Conservation (phyloP, 2,888 invertebrate species). For the Alviniconcha strummeri region DNA sequence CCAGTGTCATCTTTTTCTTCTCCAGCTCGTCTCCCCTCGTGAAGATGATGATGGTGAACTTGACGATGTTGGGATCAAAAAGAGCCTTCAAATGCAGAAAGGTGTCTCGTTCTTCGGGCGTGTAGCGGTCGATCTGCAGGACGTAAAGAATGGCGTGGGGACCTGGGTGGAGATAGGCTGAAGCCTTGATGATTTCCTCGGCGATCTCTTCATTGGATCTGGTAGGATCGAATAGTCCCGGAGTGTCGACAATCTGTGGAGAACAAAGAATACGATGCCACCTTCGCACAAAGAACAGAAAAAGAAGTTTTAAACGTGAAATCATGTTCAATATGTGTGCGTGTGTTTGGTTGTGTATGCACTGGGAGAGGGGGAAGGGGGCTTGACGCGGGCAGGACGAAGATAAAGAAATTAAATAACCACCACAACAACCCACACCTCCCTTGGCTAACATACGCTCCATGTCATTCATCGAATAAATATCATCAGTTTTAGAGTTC, state of each 20-base stretch:
- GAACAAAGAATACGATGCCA: not conserved
- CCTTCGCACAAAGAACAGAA: not conserved
- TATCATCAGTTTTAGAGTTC: too few species aligned
- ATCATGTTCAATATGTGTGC: not conserved
- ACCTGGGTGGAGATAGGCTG: not conserved
- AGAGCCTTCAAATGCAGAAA: not conserved
- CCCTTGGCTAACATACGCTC: not conserved
- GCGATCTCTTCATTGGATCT: not conserved
- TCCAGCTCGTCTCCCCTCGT: conserved; percentile 9
- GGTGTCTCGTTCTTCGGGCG: conserved; percentile 6
- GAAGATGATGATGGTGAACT: conserved; percentile 20
- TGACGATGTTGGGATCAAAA: conserved; percentile 5
- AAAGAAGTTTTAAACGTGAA: too few species aligned
- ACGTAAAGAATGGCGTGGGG: conserved; percentile 26
- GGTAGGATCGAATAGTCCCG: conserved; percentile 2
- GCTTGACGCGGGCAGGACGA: not conserved
- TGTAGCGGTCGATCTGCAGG: conserved; percentile 14
- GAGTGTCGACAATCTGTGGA: conserved; percentile 15
- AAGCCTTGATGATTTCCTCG: conserved; percentile 1
- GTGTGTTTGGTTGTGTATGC: not conserved
- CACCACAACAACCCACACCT: not conserved
- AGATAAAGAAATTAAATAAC: not conserved
- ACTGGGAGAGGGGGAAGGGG: not conserved
- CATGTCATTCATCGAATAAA: not conserved
- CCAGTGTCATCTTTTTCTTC: not conserved